Base-by-base conservation (phyloP, 2,113 vertebrate genomes). In the Colinus virginianus region DNA sequence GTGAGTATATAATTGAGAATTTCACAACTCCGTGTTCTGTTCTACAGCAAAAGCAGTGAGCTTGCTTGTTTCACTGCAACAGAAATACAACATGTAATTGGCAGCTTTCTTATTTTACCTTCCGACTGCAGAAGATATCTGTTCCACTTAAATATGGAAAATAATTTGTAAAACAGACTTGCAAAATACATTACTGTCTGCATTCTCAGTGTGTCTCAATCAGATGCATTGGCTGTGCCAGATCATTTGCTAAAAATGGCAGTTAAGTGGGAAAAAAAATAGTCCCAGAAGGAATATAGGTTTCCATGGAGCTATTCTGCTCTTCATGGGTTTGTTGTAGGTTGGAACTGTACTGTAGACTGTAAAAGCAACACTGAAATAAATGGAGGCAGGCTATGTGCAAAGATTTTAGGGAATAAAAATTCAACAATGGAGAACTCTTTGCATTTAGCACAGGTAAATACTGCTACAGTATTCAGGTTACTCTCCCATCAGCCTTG, bases 291-390 rank as follows among this genome's bases (percentile, higher is more conserved):
- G 61, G 36, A 84, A 87, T 56, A 59, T 82, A 59, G 1, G 83
- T 96, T 97, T 96, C 94, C 85, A 93, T 94, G 90, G 95, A 91
- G 90, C 74, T 90, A 25, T 45, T 89, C 62, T 32, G 26, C n/a
- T 49, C 46, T 87, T 83, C 23, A 13, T 62, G 36, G 38, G 16
- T 6, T 6, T 14, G 3, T 59, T 86, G 40, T 40, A 58, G 26
- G 13, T 36, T 88, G 58, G 48, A 93, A 81, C 43, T 51, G 18
- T 46, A 19, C 81, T 51, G 63, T 55, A 43, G 62, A 11, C 75
- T 72, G 40, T 72, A 90, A 72, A 79, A 79, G 18, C n/a, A 66
- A 34, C 32, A 30, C n/a, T 62, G 79, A 88, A 90, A 85, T 53
- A 85, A 87, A 34, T 23, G 36, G 15, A 38, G 18, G 38, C 38